Evolutionary conservation across 2,888 invertebrate species (phyloP).

Genomic region (Salticus scenicus): DNA sequence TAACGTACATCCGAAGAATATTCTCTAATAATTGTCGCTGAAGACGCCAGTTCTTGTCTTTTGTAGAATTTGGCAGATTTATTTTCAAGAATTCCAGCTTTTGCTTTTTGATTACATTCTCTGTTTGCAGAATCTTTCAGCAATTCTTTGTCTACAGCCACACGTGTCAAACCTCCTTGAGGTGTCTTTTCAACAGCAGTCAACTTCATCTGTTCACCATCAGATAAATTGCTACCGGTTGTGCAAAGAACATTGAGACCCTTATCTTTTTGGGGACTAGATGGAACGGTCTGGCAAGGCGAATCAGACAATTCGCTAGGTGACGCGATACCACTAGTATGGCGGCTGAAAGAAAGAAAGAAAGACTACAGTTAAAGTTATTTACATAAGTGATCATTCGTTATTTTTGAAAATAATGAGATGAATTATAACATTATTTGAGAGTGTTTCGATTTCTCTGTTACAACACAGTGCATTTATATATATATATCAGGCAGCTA

Average conservation of each 20-base stretch:
- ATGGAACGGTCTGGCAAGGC: conserved; percentile 89
- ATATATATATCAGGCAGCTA: too few species aligned
- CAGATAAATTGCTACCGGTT: conserved; percentile 25
- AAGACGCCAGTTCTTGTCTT: too few species aligned
- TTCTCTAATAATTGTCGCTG: too few species aligned
- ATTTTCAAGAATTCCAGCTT: neutral
- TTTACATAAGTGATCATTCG: too few species aligned
- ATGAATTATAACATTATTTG: neutral
- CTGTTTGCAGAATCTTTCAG: neutral
- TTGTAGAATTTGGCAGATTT: neutral
- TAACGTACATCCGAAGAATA: too few species aligned
- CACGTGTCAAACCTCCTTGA: neutral
- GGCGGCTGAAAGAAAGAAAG: conserved; percentile 79
- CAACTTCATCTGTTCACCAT: conserved; percentile 4
- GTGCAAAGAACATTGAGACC: conserved; percentile 1
- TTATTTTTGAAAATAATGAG: neutral
- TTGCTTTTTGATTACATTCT: neutral
- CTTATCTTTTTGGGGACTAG: conserved; percentile 56
- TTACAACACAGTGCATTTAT: too few species aligned
- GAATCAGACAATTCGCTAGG: conserved; percentile 97
- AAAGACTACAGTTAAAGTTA: neutral
- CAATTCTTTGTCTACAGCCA: neutral
- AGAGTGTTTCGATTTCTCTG: too few species aligned
- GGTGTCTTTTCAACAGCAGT: neutral
- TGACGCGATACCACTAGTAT: conserved; percentile 91